Base-by-base conservation (phyloP, 1,140 invertebrate genomes). In the Eupristina koningsbergeri region DNA sequence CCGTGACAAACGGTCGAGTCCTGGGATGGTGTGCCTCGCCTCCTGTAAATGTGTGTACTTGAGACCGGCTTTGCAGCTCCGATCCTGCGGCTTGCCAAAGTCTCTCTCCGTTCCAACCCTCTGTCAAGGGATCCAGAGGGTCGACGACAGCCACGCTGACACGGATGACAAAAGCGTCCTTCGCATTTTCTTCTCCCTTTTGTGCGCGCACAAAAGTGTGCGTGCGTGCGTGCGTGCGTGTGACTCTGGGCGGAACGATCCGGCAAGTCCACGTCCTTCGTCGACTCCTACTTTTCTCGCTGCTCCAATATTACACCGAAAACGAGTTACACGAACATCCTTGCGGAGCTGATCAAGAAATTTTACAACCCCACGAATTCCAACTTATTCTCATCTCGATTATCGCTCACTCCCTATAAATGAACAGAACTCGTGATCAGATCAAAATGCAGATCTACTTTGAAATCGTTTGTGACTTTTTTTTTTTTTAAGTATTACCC, bases 181-280 rank as follows among this genome's bases (percentile, higher is more conserved):
- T 88, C 89, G 86, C 87, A 88, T 89, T 86, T 86, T 88, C 87
- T 89, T 87, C 86, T 87, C 87, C 85, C 87, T 87, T 87, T 87
- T 87, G 85, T 84, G 13, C 7, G 22, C 50, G 9, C n/a, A n/a
- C n/a, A n/a, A n/a, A n/a, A n/a, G 19, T 19, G 26, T 26, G 26
- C 53, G 53, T 22, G 19, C 53, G 9, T 26, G 22, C 53, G 53
- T 58, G 13, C 47, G 47, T 50, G 15, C 13, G 17, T 15, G 17
- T 50, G 47, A 50, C 7, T 17, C 13, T 50, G 47, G 34, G 36
- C 13, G 36, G 26, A 39, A 41, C 36, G 53, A 61, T 11, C 41
- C 39, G 7, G n/a, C 39, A 64, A 63, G n/a, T 50, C 26, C 26
- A 22, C 3, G 0, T 3, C 3, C 3, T 2, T 29, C 41, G 26